phyloP scores from a whole-genome alignment of 1,140 invertebrate genomes.

The Leptinotarsa texana region DNA sequence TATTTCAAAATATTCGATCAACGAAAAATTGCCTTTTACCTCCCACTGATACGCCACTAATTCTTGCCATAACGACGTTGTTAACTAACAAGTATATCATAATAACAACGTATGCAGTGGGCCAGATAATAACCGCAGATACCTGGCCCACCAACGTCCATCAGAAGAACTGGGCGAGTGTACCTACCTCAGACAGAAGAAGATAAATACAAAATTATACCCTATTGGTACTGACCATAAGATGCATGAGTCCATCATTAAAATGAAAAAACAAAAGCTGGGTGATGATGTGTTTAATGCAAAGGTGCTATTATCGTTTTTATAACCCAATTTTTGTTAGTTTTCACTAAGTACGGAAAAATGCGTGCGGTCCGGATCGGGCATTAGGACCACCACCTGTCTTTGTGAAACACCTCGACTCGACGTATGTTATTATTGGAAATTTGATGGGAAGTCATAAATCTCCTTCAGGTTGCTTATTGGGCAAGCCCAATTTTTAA shows the following conservation, averaged over 20 bases:
- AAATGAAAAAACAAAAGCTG: slow-evolving; percentile 37
- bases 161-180: slow-evolving; percentile 35
- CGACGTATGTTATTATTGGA: slow-evolving; percentile 32
- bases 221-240: slow-evolving; percentile 51
- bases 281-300: slow-evolving; percentile 43
- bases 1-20: not conserved
- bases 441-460: slow-evolving; percentile 36
- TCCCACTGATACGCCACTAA: slow-evolving; percentile 23
- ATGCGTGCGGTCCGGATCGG: slow-evolving; percentile 19
- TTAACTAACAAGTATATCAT: slow-evolving; percentile 51
- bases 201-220: slow-evolving; percentile 55
- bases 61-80: slow-evolving; percentile 42
- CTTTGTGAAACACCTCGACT: slow-evolving; percentile 14
- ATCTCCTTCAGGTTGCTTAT: slow-evolving; percentile 27
- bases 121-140: slow-evolving; percentile 21
- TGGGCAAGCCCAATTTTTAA: slow-evolving; percentile 21
- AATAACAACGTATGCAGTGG: slow-evolving; percentile 41
- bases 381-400: slow-evolving; percentile 26
- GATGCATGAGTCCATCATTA: slow-evolving; percentile 40
- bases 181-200: slow-evolving; percentile 52
- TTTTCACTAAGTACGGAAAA: slow-evolving; percentile 21
- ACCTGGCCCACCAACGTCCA: not conserved
- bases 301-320: slow-evolving; percentile 44
- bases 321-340: slow-evolving; percentile 28
- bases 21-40: slow-evolving; percentile 1